Percentiles rank a stretch among this genome's conserved stretches.
Evolutionary conservation across 1,140 invertebrate genomes (phyloP).

Genomic region (Bathynomus jamesi): DNA sequence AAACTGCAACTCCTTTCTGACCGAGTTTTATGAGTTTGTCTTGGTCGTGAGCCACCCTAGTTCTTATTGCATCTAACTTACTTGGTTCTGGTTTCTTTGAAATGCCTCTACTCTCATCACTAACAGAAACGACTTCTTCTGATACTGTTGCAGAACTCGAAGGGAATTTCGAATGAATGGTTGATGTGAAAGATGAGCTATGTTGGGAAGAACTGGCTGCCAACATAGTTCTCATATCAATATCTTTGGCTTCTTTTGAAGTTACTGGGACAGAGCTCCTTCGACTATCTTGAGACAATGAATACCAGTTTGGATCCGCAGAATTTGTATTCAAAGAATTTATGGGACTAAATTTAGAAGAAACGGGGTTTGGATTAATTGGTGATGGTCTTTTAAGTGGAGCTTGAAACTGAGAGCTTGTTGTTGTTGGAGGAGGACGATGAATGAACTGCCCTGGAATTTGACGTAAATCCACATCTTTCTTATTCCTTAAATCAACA

Average conservation of each 20-base stretch:
- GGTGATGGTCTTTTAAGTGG: too few species aligned
- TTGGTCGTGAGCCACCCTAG: background rate
- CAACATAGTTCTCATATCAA: background rate
- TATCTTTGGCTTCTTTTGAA: background rate
- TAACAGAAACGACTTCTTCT: too few species aligned
- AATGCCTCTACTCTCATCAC: too few species aligned
- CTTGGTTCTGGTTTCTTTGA: too few species aligned
- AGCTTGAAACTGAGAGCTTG: background rate
- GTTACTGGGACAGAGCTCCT: background rate
- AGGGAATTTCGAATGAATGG: too few species aligned
- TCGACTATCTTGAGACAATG: background rate
- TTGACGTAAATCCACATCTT: background rate
- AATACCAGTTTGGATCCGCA: background rate
- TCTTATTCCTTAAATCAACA: background rate
- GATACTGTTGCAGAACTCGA: too few species aligned
- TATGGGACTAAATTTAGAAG: background rate
- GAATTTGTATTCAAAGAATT: background rate
- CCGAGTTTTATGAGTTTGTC: background rate
- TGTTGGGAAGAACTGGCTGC: too few species aligned
- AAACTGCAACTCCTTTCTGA: background rate
- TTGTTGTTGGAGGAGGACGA: background rate
- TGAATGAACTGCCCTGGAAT: background rate
- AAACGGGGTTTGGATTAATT: background rate
- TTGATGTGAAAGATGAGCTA: too few species aligned
- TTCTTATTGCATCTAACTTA: background rate